Conservation (phyloP, 2,113 vertebrate genomes). For the Maccullochella peelii region DNA sequence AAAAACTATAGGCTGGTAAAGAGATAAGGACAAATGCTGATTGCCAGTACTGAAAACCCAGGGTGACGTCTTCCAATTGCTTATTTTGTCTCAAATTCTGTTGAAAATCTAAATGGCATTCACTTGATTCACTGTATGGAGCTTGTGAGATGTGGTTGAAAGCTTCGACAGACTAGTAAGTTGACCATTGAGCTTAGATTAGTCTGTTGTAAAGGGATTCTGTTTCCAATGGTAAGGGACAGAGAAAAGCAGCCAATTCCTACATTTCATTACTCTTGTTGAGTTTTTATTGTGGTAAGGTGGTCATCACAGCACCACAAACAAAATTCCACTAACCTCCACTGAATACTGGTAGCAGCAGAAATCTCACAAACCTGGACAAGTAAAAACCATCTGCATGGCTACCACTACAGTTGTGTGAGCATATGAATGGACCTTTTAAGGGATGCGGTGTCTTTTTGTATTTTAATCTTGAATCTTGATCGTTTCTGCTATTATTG, state of each 20-base stretch:
- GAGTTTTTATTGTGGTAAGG: neutral
- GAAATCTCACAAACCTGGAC: neutral
- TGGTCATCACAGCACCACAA: neutral
- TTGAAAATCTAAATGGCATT: neutral
- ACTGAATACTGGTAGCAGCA: neutral
- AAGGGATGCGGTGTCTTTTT: neutral
- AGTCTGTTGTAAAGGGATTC: neutral
- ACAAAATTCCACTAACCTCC: neutral
- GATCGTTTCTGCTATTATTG: slow-evolving; percentile 13
- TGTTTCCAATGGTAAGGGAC: too few species aligned
- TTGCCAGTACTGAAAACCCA: neutral
- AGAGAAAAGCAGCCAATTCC: too few species aligned
- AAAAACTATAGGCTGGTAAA: too few species aligned
- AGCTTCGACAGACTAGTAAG: neutral
- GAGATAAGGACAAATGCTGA: too few species aligned
- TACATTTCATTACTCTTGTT: neutral
- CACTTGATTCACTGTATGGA: too few species aligned
- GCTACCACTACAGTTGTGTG: neutral
- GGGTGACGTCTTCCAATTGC: neutral
- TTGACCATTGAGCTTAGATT: too few species aligned
- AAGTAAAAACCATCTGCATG: neutral
- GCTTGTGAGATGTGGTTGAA: neutral
- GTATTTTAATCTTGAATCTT: neutral
- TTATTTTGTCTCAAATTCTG: neutral
- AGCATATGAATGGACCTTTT: neutral